Conservation (phyloP, 2,797 vertebrate genomes). For the Columba guinea region DNA sequence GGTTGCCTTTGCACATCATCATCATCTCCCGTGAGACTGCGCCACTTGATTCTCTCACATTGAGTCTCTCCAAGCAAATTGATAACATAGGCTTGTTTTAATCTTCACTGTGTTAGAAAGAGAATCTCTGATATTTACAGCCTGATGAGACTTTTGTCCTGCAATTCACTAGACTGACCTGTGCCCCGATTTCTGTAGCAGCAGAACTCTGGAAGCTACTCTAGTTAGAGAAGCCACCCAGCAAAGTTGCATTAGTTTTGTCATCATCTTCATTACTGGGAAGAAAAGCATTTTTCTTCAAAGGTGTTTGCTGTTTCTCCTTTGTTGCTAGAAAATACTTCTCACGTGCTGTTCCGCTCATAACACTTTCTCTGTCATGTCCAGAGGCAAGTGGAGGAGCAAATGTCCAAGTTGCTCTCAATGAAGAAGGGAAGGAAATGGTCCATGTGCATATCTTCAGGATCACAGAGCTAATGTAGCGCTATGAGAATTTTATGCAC, state of each 20-base stretch:
- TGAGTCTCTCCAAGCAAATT: conserved; percentile 8
- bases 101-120: conserved; percentile 31
- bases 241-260: conserved; percentile 20
- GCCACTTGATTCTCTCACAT: conserved; percentile 39
- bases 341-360: background rate
- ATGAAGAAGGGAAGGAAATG: background rate
- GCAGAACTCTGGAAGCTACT: background rate
- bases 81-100: conserved; percentile 34
- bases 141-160: conserved; percentile 38
- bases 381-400: conserved; percentile 8
- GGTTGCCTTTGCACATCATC: background rate
- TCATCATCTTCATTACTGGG: conserved; percentile 24
- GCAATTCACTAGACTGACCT: conserved; percentile 33
- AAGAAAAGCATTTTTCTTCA: conserved; percentile 12
- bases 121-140: conserved; percentile 18
- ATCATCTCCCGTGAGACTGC: background rate
- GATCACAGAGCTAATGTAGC: background rate
- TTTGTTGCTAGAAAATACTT: conserved; percentile 10
- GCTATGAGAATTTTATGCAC: background rate
- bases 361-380: background rate
- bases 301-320: conserved; percentile 34
- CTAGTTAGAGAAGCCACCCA: background rate
- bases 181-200: conserved; percentile 36
- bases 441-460: background rate
- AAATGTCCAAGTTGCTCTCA: background rate